Evolutionary conservation across 64 coral and sea anemone genomes (phyloP).

Genomic region (Montipora efflorescens): DNA sequence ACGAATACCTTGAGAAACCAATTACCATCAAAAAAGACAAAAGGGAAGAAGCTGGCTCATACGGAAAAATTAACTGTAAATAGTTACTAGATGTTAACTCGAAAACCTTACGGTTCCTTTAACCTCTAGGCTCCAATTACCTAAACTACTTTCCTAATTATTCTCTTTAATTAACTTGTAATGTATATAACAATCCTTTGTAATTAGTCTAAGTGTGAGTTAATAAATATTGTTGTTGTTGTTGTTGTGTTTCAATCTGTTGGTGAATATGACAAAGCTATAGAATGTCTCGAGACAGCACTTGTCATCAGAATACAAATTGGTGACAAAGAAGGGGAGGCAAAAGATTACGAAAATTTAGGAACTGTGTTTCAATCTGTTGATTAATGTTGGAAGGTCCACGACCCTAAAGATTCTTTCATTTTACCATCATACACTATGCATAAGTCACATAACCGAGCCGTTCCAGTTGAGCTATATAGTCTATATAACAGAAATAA

Average conservation of each 20-base stretch:
- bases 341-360: neutral
- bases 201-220: too few species aligned
- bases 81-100: too few species aligned
- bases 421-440: slow-evolving; percentile 1
- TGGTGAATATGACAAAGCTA: neutral
- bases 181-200: neutral
- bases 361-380: slow-evolving; percentile 4
- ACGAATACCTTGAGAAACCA: neutral
- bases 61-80: neutral
- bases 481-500: neutral
- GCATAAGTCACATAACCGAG: neutral
- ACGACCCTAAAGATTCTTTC: slow-evolving; percentile 1
- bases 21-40: neutral
- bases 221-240: neutral
- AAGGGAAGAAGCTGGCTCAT: neutral
- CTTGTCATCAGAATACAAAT: neutral
- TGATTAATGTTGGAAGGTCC: neutral
- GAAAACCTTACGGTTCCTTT: too few species aligned
- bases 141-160: too few species aligned
- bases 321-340: neutral
- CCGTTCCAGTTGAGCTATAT: neutral
- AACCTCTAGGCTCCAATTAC: too few species aligned
- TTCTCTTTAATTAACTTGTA: too few species aligned
- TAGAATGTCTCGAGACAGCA: neutral
- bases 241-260: neutral